Evolutionary conservation across 2,888 invertebrate species (phyloP).

Genomic region (Eristalinus sepulchralis): DNA sequence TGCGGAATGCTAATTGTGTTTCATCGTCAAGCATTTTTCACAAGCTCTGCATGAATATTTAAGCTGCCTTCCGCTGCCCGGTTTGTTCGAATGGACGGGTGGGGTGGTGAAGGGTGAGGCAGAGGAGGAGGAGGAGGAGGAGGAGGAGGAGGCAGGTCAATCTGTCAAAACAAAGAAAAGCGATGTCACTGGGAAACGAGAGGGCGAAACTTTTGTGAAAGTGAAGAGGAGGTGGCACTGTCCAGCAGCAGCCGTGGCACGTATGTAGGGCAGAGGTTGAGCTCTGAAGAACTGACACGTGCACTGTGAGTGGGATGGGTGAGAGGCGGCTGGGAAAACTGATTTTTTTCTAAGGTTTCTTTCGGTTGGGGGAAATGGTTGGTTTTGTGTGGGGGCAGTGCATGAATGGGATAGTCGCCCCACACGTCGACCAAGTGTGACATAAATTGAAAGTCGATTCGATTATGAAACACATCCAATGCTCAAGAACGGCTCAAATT

Average conservation of each 20-base stretch:
- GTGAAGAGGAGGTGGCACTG: background rate
- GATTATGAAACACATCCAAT: too few relatives aligned
- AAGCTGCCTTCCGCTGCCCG: background rate
- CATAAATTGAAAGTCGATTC: too few relatives aligned
- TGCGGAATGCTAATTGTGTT: conserved; percentile 47
- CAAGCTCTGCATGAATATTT: conserved; percentile 38
- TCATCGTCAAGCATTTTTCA: conserved; percentile 4
- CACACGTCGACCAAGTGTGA: too few relatives aligned
- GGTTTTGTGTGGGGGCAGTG: too few relatives aligned
- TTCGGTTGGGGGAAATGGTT: too few relatives aligned
- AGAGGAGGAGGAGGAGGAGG: too few relatives aligned
- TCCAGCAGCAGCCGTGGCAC: background rate
- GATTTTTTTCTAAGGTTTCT: background rate
- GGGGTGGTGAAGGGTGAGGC: too few relatives aligned
- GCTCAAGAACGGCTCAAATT: too few relatives aligned
- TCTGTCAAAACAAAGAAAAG: background rate
- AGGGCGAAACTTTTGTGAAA: background rate
- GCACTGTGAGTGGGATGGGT: background rate
- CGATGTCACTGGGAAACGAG: background rate
- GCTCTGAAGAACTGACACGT: background rate
- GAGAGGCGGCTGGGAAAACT: background rate
- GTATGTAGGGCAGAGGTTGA: background rate
- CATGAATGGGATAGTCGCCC: too few relatives aligned
- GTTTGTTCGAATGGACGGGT: too few relatives aligned
- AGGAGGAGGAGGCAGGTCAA: background rate